Evolutionary conservation across 1,140 invertebrate species (phyloP), one percentile per base, ranked within the genome.

Genomic region (Proctacanthus coquilletti): DNA sequence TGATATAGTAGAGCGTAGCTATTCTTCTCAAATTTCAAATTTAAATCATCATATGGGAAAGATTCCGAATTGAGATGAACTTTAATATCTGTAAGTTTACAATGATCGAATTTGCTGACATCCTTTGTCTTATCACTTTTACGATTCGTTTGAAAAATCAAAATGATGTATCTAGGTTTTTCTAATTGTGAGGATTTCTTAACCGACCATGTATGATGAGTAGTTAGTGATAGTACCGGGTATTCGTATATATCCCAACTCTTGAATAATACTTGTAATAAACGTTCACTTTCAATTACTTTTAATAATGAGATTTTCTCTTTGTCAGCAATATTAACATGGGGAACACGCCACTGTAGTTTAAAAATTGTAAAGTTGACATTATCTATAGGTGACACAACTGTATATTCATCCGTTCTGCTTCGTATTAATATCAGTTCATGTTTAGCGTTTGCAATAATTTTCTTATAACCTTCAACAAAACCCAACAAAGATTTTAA

Each of bases 401-500:
- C 36, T 21, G 18, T 30, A 32, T 40, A 27, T 34, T 21, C 17
- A 50, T 62, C 50, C 5, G 39, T 49, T 21, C 46, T 53, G 5
- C 50, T 31, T 41, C 57, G 45, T 17, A 53, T 53, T 18, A 66
- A 42, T 46, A 66, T 51, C n/a, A 66, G 36, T 46, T 66, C 60
- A 47, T 64, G 61, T 47, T 61, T 60, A 38, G 45, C 48, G 43
- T 65, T 64, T 5, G 61, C 33, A 14, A 65, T 44, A 29, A 67
- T 55, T 50, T 57, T 56, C 34, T 48, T 45, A 50, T 62, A 67
- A 48, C 66, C 62, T 48, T 67, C 60, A 33, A 55, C 56, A 47
- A 66, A 64, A n/a, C 61, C 60, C 2, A 63, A 41, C 2, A 64
- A 29, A 27, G 55, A 41, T 31, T 45, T 53, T 13, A 66, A 34